Evolutionary conservation across 1,140 invertebrate genomes (phyloP).

Genomic region (Hyposmocoma kahamanoa): DNA sequence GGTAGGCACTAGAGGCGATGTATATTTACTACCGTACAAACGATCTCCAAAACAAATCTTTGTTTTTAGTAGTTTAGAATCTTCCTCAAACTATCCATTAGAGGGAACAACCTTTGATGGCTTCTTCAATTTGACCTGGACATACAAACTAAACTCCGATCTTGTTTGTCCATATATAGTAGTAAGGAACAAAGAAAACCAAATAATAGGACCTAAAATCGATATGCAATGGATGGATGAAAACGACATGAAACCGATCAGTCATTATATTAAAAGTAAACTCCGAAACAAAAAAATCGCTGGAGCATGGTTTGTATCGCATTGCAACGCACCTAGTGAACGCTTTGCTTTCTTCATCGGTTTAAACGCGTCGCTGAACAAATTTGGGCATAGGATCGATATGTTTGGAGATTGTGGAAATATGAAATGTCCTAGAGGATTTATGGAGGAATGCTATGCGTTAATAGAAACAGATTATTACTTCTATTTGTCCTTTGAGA

Average conservation of each 20-base stretch:
- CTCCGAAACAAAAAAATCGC: neutral
- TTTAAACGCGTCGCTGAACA: neutral
- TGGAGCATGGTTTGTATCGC: neutral
- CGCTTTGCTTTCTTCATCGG: neutral
- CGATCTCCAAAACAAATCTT: neutral
- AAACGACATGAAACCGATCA: constrained; percentile 21
- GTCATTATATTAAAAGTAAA: constrained; percentile 10
- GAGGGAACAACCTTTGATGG: neutral
- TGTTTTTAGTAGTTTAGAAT: neutral
- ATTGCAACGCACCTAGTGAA: neutral
- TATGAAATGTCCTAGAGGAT: constrained; percentile 37
- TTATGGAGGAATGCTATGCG: constrained; percentile 63
- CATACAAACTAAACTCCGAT: too few relatives aligned
- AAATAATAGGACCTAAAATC: too few relatives aligned
- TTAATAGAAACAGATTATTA: too few relatives aligned
- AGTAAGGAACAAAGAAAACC: constrained; percentile 12
- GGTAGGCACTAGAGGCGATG: neutral
- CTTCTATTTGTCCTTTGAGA: constrained; percentile 83
- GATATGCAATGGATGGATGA: constrained; percentile 10
- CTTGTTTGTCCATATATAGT: constrained; percentile 8
- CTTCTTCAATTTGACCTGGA: too few relatives aligned
- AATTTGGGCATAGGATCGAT: constrained; percentile 68
- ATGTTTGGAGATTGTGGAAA: constrained; percentile 79
- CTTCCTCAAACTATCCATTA: neutral
- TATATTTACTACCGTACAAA: neutral